phyloP scores from a whole-genome alignment of 2,888 invertebrate species.

The Leptopterna dolabrata region DNA sequence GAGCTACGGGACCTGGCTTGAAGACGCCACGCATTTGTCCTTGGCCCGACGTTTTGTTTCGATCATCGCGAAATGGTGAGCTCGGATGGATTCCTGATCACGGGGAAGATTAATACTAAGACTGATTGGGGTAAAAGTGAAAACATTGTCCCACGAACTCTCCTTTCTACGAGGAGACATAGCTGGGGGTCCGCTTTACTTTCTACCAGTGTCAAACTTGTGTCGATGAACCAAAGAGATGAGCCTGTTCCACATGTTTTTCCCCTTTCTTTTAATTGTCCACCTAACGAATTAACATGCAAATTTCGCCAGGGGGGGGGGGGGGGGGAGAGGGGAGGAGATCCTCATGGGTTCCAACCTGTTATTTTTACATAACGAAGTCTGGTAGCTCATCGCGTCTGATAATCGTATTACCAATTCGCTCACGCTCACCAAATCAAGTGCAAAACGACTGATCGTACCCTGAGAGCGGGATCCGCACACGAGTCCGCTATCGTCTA shows the following conservation, averaged over 20 bases:
- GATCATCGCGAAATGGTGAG: background rate
- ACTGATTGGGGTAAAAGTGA: background rate
- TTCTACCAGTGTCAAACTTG: background rate
- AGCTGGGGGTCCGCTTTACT: background rate
- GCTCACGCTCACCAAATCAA: too few relatives aligned
- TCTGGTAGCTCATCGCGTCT: too few relatives aligned
- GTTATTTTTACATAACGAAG: too few relatives aligned
- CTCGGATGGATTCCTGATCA: background rate
- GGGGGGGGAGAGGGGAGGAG: too few relatives aligned
- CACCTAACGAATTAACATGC: too few relatives aligned
- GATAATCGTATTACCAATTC: too few relatives aligned
- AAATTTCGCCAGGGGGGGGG: too few relatives aligned
- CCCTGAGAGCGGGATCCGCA: too few relatives aligned
- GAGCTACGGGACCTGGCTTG: background rate
- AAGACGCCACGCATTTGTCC: background rate
- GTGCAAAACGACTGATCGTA: too few relatives aligned
- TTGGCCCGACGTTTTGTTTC: background rate
- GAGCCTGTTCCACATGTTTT: background rate
- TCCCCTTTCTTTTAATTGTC: too few relatives aligned
- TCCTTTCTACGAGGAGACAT: background rate
- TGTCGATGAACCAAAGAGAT: background rate
- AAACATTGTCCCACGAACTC: background rate
- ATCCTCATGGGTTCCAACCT: too few relatives aligned
- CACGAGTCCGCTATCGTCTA: too few relatives aligned
- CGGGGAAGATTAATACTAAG: background rate